phyloP scores from a whole-genome alignment of 2,797 vertebrate species.

The Tapirus indicus region DNA sequence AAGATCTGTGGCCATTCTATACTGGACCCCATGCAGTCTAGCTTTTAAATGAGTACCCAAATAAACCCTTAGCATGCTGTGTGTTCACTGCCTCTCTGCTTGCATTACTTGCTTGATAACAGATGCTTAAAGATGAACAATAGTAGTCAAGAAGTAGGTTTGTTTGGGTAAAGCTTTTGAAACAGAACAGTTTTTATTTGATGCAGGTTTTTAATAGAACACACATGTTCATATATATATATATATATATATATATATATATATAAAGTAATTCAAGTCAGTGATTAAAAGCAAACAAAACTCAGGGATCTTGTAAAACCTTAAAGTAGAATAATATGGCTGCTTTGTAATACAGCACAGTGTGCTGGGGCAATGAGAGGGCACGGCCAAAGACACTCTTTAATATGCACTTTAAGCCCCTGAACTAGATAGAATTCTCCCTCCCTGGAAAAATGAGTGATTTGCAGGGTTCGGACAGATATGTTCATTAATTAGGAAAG shows the following conservation, averaged over 20 bases:
- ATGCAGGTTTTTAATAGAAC: neutral
- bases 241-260: no score
- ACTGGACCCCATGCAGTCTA: slow-evolving; percentile 6
- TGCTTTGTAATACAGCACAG: neutral
- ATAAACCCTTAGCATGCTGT: slow-evolving; percentile 46
- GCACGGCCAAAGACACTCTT: neutral
- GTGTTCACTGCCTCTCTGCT: slow-evolving; percentile 45
- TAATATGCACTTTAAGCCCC: neutral
- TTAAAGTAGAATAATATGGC: neutral
- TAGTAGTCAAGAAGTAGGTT: neutral
- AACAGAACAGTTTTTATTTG: slow-evolving; percentile 23
- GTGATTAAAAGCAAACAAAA: slow-evolving; percentile 13
- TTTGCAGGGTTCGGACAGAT: neutral
- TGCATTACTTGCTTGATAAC: slow-evolving; percentile 39
- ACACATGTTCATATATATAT: neutral
- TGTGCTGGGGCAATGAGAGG: neutral
- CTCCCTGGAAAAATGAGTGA: neutral
- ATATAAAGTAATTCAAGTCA: neutral
- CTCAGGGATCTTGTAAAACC: neutral
- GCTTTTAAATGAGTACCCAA: slow-evolving; percentile 63
- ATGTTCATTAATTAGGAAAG: neutral
- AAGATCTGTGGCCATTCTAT: neutral
- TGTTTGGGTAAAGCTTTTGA: slow-evolving; percentile 18
- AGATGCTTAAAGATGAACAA: slow-evolving; percentile 52
- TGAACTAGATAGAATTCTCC: neutral